Evolutionary conservation across 2,113 vertebrate genomes (phyloP), one percentile per base, ranked within the genome.

Genomic region (Picathartes gymnocephalus): DNA sequence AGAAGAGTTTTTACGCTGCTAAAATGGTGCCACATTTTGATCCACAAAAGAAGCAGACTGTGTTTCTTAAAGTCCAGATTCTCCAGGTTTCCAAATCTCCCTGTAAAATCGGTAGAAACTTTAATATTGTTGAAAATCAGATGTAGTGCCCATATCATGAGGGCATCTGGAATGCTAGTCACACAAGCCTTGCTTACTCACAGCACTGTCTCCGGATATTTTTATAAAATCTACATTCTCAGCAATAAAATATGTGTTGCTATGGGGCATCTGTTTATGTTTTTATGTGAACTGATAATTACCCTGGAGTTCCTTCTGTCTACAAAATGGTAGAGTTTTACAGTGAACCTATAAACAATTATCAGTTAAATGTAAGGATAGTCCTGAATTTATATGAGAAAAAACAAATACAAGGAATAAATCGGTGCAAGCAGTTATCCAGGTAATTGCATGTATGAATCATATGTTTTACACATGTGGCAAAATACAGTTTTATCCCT

Each of bases 221-320:
- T 94, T 96, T 94, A 69, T 76, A 90, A 93, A 96, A 92, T 90
- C 90, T 83, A 94, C 88, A 93, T 92, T 86, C 93, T 95, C 85
- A 90, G 60, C 86, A 88, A 60, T 93, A 93, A 93, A 96, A 88
- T 84, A 93, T 90, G 60, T 93, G 95, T 96, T 97, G 92, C 90
- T 94, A 95, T 95, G 92, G 94, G 93, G 88, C 93, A 96, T 95
- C 88, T 94, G 92, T 96, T 95, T 96, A 80, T 96, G 87, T 90
- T 96, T 96, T 89, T 77, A 68, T 96, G 71, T 81, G 90, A 90
- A 81, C 92, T 90, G 62, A 68, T 96, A 94, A 95, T 95, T 96
- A 94, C 57, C 53, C 48, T 64, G 48, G 31, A 93, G 60, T 88
- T 92, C 82, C 80, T 90, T 95, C 95, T 94, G 85, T 78, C 86